These are phyloP conservation scores for Lutjanus campechanus DNA, from an alignment of 2,797 vertebrate genomes.

Conservation along the genomic window DNA sequence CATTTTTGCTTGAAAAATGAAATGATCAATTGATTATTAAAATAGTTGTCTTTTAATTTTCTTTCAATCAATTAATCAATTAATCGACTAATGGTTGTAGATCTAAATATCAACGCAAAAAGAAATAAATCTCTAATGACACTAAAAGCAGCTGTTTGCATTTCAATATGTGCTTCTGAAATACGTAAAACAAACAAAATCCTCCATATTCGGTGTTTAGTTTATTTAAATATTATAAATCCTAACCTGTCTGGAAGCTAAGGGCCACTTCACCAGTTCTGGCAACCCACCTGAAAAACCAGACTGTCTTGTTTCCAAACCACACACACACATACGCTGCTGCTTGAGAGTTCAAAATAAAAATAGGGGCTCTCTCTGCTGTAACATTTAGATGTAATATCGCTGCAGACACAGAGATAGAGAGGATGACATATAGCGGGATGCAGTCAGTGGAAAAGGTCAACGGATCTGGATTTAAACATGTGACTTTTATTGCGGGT, in stretches of 20 bases:
- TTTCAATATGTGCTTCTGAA: not conserved
- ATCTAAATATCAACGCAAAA: not conserved
- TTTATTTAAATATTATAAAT: conserved; percentile 13
- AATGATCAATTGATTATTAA: too few species aligned
- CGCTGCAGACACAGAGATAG: not conserved
- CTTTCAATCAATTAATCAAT: too few species aligned
- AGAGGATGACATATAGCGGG: conserved; percentile 38
- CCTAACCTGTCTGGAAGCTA: not conserved
- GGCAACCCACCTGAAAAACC: conserved; percentile 8
- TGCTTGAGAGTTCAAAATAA: not conserved
- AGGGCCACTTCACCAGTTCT: conserved; percentile 3
- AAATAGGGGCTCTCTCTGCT: not conserved
- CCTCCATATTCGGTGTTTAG: not conserved
- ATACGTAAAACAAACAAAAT: not conserved
- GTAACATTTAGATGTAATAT: conserved; percentile 2
- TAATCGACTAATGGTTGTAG: too few species aligned
- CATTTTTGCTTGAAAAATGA: too few species aligned
- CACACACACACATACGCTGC: not conserved
- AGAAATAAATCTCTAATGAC: not conserved
- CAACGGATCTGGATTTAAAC: conserved; percentile 59
- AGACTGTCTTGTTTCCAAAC: conserved; percentile 17
- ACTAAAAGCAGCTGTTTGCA: too few species aligned
- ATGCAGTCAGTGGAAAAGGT: conserved; percentile 71
- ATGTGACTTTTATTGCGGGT: conserved; percentile 84
- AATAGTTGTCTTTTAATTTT: too few species aligned